Evolutionary conservation across 1,140 invertebrate genomes (phyloP).

Genomic region (Papilio aristodemus): DNA sequence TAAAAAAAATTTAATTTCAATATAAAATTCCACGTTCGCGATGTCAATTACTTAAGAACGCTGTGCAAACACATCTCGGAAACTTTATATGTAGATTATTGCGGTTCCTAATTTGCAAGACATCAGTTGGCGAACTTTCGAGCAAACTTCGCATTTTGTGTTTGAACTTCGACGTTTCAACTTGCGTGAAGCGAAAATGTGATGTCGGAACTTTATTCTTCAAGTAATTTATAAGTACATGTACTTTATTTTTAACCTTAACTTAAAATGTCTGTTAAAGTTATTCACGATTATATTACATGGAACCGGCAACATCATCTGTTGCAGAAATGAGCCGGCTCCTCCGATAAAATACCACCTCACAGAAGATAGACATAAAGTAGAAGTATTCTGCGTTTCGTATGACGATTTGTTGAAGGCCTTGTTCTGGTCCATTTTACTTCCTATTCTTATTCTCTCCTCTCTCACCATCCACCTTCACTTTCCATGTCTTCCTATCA

Average conservation of each 20-base stretch:
- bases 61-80: constrained; percentile 6
- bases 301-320: too few species aligned
- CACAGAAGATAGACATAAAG: too few species aligned
- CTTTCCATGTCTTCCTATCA: too few species aligned
- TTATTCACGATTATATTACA: too few species aligned
- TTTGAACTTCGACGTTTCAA: constrained; percentile 20
- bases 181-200: constrained; percentile 9
- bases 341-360: too few species aligned
- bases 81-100: constrained; percentile 22
- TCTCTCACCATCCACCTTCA: too few species aligned
- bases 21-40: not conserved
- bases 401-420: too few species aligned
- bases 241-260: not conserved
- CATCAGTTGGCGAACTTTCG: constrained; percentile 12
- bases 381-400: too few species aligned
- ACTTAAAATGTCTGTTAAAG: too few species aligned
- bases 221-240: constrained; percentile 5
- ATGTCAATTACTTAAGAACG: constrained; percentile 18
- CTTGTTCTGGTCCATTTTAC: too few species aligned
- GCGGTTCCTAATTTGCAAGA: constrained; percentile 19
- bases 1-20: not conserved
- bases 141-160: constrained; percentile 14
- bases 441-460: too few species aligned
- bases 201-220: not conserved
- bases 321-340: too few species aligned